Conservation (phyloP, 2,888 invertebrate genomes). For the Leucoma salicis region DNA sequence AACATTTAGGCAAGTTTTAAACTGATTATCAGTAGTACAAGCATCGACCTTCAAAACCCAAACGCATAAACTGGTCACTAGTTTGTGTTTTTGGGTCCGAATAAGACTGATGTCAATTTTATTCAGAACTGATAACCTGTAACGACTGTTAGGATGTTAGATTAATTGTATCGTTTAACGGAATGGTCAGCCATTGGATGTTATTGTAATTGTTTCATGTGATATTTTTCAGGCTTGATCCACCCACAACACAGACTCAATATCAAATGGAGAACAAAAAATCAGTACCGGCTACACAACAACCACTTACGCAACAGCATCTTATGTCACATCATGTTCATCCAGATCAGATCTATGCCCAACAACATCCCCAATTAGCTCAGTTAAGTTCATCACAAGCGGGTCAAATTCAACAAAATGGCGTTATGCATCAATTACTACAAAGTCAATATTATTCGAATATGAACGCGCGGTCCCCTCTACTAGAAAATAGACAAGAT, state of each 20-base stretch:
- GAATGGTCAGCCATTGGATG: too few species aligned
- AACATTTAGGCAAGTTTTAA: too few species aligned
- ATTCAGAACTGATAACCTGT: too few species aligned
- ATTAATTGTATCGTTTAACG: too few species aligned
- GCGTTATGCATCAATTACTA: slow-evolving; percentile 79
- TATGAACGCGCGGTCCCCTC: slow-evolving; percentile 74
- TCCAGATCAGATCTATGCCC: slow-evolving; percentile 74
- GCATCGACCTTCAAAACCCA: too few species aligned
- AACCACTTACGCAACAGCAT: slow-evolving; percentile 76
- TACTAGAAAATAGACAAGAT: slow-evolving; percentile 81
- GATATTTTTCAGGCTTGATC: slow-evolving; percentile 87
- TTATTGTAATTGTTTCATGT: too few species aligned
- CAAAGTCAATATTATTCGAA: slow-evolving; percentile 75
- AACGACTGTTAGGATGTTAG: too few species aligned
- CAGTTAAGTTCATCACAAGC: slow-evolving; percentile 65
- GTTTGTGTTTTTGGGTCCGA: too few species aligned
- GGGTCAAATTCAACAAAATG: slow-evolving; percentile 75
- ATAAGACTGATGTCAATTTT: too few species aligned
- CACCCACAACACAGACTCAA: slow-evolving; percentile 84
- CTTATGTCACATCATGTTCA: slow-evolving; percentile 76
- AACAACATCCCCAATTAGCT: slow-evolving; percentile 70
- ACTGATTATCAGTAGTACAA: too few species aligned
- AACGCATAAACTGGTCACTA: too few species aligned
- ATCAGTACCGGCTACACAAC: slow-evolving; percentile 76
- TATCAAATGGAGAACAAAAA: slow-evolving; percentile 86